A percentile compares a stretch with the other conserved stretches of the same genome.
Conservation (phyloP, 1,140 invertebrate genomes). For the Galleria mellonella region DNA sequence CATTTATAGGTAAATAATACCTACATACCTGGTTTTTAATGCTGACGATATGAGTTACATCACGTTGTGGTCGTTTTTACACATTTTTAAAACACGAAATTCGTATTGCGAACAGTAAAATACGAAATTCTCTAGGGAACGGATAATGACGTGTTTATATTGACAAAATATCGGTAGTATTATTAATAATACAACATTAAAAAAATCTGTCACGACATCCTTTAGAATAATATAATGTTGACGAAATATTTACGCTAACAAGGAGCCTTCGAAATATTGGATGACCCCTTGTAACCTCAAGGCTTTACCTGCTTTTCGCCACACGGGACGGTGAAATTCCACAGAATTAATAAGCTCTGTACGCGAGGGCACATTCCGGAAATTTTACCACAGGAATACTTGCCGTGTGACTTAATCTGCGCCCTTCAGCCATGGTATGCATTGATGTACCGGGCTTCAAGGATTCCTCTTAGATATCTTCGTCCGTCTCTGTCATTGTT, state of each 20-base stretch:
- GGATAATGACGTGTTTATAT: too few relatives aligned
- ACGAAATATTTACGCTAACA: conserved; percentile 29
- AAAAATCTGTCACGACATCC: background rate
- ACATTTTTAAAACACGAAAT: too few relatives aligned
- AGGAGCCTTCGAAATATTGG: conserved; percentile 35
- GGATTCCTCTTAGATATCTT: background rate
- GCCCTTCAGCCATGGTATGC: conserved; percentile 7
- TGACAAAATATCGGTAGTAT: too few relatives aligned
- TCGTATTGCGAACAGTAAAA: too few relatives aligned
- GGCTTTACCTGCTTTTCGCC: conserved; percentile 27
- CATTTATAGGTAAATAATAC: too few relatives aligned
- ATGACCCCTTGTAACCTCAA: conserved; percentile 23
- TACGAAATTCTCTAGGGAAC: too few relatives aligned
- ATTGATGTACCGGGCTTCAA: background rate
- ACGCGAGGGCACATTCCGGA: conserved; percentile 25
- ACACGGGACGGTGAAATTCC: conserved; percentile 34
- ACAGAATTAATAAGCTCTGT: conserved; percentile 48
- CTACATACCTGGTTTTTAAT: too few relatives aligned
- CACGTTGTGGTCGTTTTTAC: too few relatives aligned
- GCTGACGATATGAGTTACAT: too few relatives aligned
- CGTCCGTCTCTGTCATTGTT: background rate
- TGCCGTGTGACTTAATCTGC: conserved; percentile 17
- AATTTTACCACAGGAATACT: conserved; percentile 42
- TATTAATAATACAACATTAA: background rate
- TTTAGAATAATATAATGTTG: conserved; percentile 5